Evolutionary conservation across 2,797 vertebrate genomes (phyloP), one percentile per base, ranked within the genome.

Genomic region (Sitta carolinensis): DNA sequence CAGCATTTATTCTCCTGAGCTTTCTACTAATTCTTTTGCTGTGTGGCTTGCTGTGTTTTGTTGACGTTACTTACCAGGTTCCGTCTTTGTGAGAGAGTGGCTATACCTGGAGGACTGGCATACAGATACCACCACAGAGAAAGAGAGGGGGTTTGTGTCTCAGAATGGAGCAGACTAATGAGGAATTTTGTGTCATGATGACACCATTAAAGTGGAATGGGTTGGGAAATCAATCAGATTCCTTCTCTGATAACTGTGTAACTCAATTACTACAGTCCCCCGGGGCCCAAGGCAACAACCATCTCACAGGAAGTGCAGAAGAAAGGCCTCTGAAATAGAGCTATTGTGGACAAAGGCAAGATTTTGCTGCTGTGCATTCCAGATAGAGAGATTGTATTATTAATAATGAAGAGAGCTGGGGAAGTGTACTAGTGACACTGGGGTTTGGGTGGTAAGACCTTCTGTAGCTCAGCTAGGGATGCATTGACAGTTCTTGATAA

Each of bases 191-290:
- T 90, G 62, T 93, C 91, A 36, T 62, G 62, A 92, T 94, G 94
- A 84, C 91, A 94, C 78, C 67, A 77, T 79, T 87, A 74, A 87
- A 94, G 75, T 91, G 89, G 94, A 94, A 90, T 75, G 83, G 63
- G 64, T 87, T 91, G 84, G 86, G 93, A 95, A 96, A 96, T 96
- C 89, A 89, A 80, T 95, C 90, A 55, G 64, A 91, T 95, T 93
- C 83, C 87, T 90, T 91, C 77, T 84, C 84, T 86, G 87, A 93
- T 94, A 96, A 66, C 91, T 90, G 70, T 70, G 48, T 91, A 90
- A 93, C 73, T 95, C 89, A 88, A 84, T 94, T 93, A 89, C 74
- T 82, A 77, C 69, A 59, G 45, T 90, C 59, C 34, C 92, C 73
- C 74, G 74, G 82, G 91, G 63, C 87, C 63, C 50, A 67, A 91